Evolutionary conservation across 2,797 vertebrate species (phyloP), one percentile per base, ranked within the genome.

Genomic region (Sebastes cheni): DNA sequence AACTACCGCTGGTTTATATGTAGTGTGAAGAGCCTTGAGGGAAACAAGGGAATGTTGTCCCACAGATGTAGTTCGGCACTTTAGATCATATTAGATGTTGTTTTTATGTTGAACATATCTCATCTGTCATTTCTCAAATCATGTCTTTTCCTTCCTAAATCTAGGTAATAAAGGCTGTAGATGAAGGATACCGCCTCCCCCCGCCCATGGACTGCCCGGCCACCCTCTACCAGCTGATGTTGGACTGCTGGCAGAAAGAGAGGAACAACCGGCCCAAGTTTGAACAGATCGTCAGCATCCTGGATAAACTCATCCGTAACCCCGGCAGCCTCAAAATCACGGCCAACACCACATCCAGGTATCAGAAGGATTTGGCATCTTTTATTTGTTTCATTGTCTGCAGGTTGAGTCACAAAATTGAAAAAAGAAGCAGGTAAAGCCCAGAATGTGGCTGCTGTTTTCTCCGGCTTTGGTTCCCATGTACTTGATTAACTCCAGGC

Each of bases 181-280:
- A 99, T 81, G 98, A 99, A 92, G 98, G 98, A 67, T 99, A 99
- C 90, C 97, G 98, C 56, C 93, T 99, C 88, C 98, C 98, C 1
- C 98, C 98, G 23, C 98, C 98, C 67, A 99, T 99, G 98, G 98
- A 99, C 96, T 99, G 98, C 89, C 98, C 98, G 68, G 98, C 98
- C 75, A 97, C 98, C 25, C 96, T 99, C 67, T 99, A 99, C 92
- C 98, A 99, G 94, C 95, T 99, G 92, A 99, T 99, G 98, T 91
- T 99, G 88, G 98, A 99, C 95, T 99, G 98, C 88, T 99, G 98
- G 98, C 98, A 99, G 94, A 99, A 99, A 80, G 98, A 99, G 93
- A 96, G 98, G 72, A 99, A 99, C 95, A 98, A 98, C 95, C 97
- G 98, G 65, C 98, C 98, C 27, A 99, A 98, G 91, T 99, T 99